Evolutionary conservation across 35 echinoderm and acorn worm genomes (phyloP).

Genomic region (Ophiothrix spiculata): DNA sequence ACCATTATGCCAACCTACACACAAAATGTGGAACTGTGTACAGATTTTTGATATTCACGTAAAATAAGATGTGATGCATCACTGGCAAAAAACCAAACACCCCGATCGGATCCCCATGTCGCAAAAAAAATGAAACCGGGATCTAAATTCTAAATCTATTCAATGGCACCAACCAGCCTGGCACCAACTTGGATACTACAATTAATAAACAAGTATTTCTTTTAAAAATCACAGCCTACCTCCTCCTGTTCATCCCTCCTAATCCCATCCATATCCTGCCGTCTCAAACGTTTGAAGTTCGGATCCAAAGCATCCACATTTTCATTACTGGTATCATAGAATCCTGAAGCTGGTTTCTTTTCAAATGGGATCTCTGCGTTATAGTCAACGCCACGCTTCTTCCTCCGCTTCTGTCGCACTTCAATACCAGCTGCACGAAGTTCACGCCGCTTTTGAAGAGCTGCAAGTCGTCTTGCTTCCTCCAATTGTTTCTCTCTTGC

Average conservation of each 20-base stretch:
- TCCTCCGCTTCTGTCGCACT: constrained; percentile 71
- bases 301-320: constrained; percentile 52
- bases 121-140: background rate
- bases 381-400: constrained; percentile 89
- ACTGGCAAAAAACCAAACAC: too few relatives aligned
- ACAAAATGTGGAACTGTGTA: too few relatives aligned
- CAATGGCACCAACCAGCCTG: background rate
- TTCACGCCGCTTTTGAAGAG: constrained; percentile 86
- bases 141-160: background rate
- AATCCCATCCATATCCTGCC: constrained; percentile 75
- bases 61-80: too few relatives aligned
- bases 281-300: constrained; percentile 88
- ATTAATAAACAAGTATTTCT: background rate
- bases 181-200: background rate
- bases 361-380: constrained; percentile 99
- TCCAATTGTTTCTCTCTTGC: constrained; percentile 92
- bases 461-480: constrained; percentile 82
- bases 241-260: constrained; percentile 92
- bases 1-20: too few relatives aligned
- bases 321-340: constrained; percentile 80
- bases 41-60: too few relatives aligned
- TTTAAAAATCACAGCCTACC: constrained; percentile 9
- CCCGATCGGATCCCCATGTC: too few relatives aligned
- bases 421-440: constrained; percentile 86
- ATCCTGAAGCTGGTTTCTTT: constrained; percentile 94